phyloP scores from a whole-genome alignment of 2,113 vertebrate genomes.

The Oreochromis niloticus region DNA sequence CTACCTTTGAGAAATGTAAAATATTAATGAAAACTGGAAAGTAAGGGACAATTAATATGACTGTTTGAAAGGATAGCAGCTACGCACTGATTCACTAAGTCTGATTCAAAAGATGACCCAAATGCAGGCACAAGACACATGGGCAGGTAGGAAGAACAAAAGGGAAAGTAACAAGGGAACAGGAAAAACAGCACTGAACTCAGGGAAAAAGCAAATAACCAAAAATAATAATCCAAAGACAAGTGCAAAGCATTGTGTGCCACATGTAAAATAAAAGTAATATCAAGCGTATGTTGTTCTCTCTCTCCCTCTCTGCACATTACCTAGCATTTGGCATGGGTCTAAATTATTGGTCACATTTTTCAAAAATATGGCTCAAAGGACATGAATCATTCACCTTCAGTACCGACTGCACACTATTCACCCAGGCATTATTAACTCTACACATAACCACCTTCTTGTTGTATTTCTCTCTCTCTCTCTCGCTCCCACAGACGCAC shows the following conservation, averaged over 20 bases:
- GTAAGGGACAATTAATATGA: not conserved
- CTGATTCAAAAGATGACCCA: not conserved
- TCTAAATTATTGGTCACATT: not conserved
- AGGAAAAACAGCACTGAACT: not conserved
- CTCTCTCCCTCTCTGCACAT: not conserved
- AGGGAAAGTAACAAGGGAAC: not conserved
- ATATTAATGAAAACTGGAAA: not conserved
- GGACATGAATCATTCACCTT: not conserved
- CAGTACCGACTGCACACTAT: not conserved
- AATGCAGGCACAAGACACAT: not conserved
- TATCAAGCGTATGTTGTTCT: not conserved
- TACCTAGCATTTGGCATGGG: not conserved
- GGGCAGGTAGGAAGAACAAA: not conserved
- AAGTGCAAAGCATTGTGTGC: not conserved
- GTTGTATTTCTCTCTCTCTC: not conserved
- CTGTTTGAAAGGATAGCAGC: not conserved
- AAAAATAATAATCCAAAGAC: not conserved
- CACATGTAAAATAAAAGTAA: not conserved
- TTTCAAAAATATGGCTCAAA: not conserved
- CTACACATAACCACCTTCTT: not conserved
- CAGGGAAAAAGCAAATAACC: not conserved
- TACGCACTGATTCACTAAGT: not conserved
- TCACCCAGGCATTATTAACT: slow-evolving; percentile 6
- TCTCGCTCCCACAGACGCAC: not conserved
- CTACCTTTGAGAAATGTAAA: not conserved